Base-by-base conservation (phyloP, 1,140 invertebrate genomes). In the Armadillidium nasatum region DNA sequence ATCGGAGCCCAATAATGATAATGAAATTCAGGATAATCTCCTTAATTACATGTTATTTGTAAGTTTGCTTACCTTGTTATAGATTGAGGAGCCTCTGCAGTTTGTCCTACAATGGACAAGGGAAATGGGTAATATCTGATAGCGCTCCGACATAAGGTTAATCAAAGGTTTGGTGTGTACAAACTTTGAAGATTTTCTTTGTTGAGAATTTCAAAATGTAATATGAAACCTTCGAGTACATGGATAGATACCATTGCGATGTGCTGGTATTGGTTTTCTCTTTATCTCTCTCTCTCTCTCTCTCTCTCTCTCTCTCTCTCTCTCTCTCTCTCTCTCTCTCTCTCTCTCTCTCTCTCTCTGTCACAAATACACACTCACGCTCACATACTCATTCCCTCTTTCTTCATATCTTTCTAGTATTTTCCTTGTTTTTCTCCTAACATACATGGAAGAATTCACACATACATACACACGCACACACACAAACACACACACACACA, bases 1-100 rank as follows among this genome's bases (percentile, higher is more conserved):
- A 60, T 13, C 50, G 19, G 50, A 60, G 33, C 2, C 50, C 50
- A 60, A 60, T 60, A 60, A 60, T 15, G 50, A 60, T 60, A 60
- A 60, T 60, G 50, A 60, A 60, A 60, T 60, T 60, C 50, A 60
- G 50, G 50, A 60, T 60, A 15, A 60, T 60, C 50, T 60, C 50
- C 50, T 60, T 60, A 19, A 60, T 60, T 60, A 60, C 19, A 60
- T 60, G 50, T 60, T 60, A 60, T 60, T 60, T 60, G 11, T 19
- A 15, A 60, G 11, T 60, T 15, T 60, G 50, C 19, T 60, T 60
- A 60, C 50, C 50, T 60, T 60, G 50, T 60, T 60, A 60, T 60
- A 19, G 50, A 19, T 19, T 60, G 50, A 60, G 50, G 11, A 7
- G 50, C 50, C 50, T 15, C 2, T 60, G 7, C 19, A 60, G 50